phyloP scores from a whole-genome alignment of 2,888 invertebrate species.

The Pseudococcus jackbeardsleyi region DNA sequence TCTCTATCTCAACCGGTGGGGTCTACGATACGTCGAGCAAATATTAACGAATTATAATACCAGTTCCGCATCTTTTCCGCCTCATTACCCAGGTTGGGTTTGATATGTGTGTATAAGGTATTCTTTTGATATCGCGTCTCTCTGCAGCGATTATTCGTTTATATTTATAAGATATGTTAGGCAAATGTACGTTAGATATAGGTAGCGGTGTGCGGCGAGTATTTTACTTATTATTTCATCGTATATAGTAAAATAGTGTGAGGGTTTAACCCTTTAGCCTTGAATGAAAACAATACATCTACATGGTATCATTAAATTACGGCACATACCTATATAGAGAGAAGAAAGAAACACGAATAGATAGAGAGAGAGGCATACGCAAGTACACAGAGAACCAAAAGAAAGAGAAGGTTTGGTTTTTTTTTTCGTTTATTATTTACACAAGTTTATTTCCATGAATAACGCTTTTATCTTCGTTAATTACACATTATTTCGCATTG shows the following conservation, averaged over 20 bases:
- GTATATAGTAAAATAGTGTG: not conserved
- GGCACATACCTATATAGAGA: not conserved
- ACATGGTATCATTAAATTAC: slow-evolving; percentile 40
- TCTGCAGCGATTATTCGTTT: not conserved
- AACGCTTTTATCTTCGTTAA: slow-evolving; percentile 40
- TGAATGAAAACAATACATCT: slow-evolving; percentile 40
- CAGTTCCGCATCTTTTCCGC: slow-evolving; percentile 29
- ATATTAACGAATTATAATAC: slow-evolving; percentile 34
- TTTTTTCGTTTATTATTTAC: slow-evolving; percentile 32
- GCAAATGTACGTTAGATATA: not conserved
- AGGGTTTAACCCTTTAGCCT: slow-evolving; percentile 40
- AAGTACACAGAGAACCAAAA: not conserved
- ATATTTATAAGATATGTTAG: slow-evolving; percentile 10
- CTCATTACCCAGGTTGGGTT: not conserved
- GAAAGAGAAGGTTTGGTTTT: not conserved
- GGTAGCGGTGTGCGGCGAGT: not conserved
- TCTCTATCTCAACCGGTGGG: not conserved
- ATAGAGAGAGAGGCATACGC: not conserved
- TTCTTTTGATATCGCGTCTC: slow-evolving; percentile 15
- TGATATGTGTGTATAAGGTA: not conserved
- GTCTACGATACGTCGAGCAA: not conserved
- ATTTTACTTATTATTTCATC: slow-evolving; percentile 5
- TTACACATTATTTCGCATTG: slow-evolving; percentile 36
- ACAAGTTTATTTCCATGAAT: slow-evolving; percentile 33
- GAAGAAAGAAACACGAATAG: not conserved